Conservation (phyloP, 2,797 vertebrate genomes). For the Paguma larvata region DNA sequence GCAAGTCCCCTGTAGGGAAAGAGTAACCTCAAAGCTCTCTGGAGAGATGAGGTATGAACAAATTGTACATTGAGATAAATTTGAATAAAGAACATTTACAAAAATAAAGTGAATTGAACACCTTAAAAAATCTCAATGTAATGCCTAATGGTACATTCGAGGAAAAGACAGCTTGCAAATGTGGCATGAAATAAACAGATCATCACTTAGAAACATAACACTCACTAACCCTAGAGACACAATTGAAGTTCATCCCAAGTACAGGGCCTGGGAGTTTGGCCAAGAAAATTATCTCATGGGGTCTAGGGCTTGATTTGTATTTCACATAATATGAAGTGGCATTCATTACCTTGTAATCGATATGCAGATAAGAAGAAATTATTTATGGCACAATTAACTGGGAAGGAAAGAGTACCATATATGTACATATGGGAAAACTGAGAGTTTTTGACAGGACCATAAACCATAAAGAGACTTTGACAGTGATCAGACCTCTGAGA, state of each 20-base stretch:
- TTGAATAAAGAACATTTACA: constrained; percentile 73
- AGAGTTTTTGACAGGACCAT: constrained; percentile 72
- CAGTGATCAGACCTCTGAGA: constrained; percentile 70
- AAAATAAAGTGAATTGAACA: constrained; percentile 66
- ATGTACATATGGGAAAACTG: constrained; percentile 77
- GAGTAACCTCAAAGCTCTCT: constrained; percentile 53
- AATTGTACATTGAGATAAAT: constrained; percentile 68
- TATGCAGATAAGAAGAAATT: constrained; percentile 81
- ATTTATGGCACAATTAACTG: constrained; percentile 81
- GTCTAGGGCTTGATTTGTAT: constrained; percentile 79
- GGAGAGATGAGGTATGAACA: constrained; percentile 57
- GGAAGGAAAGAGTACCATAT: constrained; percentile 63
- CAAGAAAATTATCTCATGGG: constrained; percentile 81
- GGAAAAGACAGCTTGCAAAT: constrained; percentile 74
- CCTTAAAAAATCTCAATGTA: constrained; percentile 64
- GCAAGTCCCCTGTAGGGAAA: constrained; percentile 5
- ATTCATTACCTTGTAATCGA: constrained; percentile 81
- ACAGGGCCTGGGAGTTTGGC: constrained; percentile 82
- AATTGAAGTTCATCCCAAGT: constrained; percentile 80
- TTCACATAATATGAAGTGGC: constrained; percentile 80
- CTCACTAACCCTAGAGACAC: constrained; percentile 73
- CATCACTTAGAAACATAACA: constrained; percentile 75
- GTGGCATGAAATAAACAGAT: constrained; percentile 82
- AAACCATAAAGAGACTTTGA: constrained; percentile 76
- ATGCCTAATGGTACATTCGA: constrained; percentile 73